Base-by-base conservation (phyloP, 2,113 vertebrate genomes). In the Dromas ardeola region DNA sequence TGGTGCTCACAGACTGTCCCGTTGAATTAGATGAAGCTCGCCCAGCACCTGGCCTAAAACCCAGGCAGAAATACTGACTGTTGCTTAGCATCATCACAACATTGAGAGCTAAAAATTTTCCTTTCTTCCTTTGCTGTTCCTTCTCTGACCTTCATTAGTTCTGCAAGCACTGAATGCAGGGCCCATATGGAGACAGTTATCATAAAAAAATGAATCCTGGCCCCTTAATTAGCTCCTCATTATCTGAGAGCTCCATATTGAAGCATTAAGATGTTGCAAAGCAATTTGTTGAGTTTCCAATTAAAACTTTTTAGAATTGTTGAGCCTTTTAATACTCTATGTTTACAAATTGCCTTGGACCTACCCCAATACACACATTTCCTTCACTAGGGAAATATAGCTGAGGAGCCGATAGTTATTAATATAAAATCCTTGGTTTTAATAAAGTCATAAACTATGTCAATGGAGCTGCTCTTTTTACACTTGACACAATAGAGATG, bases 261-360 rank as follows among this genome's bases (percentile, higher is more conserved):
- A 73, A 96, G 91, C 94, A 42, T 56, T 88, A 69, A 67, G 42
- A 69, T n/a, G 18, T 47, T 5, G 69, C 29, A 2, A 5, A 67
- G 52, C 45, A 4, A 72, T 74, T 67, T 94, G 95, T 58, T 23
- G 55, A 56, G 94, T 90, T 85, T 76, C 73, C 94, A 88, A 72
- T 93, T 77, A 94, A 85, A 92, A 93, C 87, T 81, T 91, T 79
- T n/a, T 30, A 13, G 49, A 63, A 71, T 73, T 49, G 88, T 86
- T 88, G 88, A 80, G 53, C 70, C 38, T 70, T 82, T 83, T 80
- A 82, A 70, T 78, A 38, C 80, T 63, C 45, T 1, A 26, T 70
- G 92, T 95, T 96, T 86, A 94, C 96, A 93, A 73, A 95, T 91
- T 58, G 45, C 66, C 86, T 81, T 69, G 66, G 96, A 95, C 89